Evolutionary conservation across 2,113 vertebrate genomes (phyloP).

Genomic region (Taurulus bubalis): DNA sequence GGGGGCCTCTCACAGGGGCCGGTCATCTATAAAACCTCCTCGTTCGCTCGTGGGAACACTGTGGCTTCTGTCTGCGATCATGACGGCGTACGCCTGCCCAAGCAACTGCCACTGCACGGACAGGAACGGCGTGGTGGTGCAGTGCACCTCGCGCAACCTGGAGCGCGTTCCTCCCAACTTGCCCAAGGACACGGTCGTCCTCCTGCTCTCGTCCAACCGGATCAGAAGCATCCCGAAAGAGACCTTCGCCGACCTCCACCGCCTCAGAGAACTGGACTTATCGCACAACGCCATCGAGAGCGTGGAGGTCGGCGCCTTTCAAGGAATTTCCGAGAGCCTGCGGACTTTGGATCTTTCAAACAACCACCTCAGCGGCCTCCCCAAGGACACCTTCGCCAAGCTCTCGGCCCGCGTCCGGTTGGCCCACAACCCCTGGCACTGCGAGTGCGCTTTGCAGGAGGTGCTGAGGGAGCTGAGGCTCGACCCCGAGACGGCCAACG

Average conservation of each 20-base stretch:
- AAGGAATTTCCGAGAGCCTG: conserved; percentile 84
- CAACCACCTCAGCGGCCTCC: conserved; percentile 88
- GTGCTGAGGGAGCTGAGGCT: conserved; percentile 85
- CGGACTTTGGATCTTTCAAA: conserved; percentile 88
- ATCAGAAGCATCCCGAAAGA: conserved; percentile 87
- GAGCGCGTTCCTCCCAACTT: conserved; percentile 86
- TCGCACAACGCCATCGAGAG: conserved; percentile 88
- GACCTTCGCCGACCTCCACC: conserved; percentile 86
- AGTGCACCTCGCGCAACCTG: conserved; percentile 86
- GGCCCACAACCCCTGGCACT: conserved; percentile 92
- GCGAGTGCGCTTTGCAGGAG: conserved; percentile 90
- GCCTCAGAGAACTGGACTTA: conserved; percentile 87
- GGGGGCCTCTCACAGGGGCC: conserved; percentile 52
- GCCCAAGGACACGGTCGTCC: conserved; percentile 83
- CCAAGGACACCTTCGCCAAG: conserved; percentile 86
- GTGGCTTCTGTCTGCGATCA: conserved; percentile 35
- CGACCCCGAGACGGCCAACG: conserved; percentile 86
- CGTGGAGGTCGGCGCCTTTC: conserved; percentile 85
- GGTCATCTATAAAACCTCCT: conserved; percentile 25
- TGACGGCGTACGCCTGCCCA: conserved; percentile 78
- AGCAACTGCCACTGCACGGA: conserved; percentile 87
- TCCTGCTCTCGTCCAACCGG: conserved; percentile 88
- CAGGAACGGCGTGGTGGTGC: conserved; percentile 82
- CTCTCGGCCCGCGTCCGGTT: conserved; percentile 87
- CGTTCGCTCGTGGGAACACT: conserved; percentile 13